A percentile compares a stretch with the other conserved stretches of the same genome.
These are phyloP conservation scores for Electrona antarctica DNA, from an alignment of 2,113 vertebrate genomes.

Conservation along the genomic window DNA sequence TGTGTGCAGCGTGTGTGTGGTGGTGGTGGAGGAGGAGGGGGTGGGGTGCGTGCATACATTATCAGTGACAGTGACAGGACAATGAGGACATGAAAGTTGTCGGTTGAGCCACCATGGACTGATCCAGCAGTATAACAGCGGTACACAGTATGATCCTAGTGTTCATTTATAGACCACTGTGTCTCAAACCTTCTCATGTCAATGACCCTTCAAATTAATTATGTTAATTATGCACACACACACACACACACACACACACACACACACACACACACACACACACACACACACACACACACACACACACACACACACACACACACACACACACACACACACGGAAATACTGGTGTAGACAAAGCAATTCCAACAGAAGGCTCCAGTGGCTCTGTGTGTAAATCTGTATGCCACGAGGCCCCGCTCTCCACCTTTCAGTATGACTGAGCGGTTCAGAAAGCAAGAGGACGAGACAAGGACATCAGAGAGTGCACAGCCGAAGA, in stretches of 20 bases:
- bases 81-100: conserved; percentile 38
- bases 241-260: too few relatives aligned
- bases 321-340: too few relatives aligned
- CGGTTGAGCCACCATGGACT: conserved; percentile 47
- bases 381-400: conserved; percentile 41
- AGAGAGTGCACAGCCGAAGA: too few relatives aligned
- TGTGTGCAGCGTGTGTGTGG: conserved; percentile 8
- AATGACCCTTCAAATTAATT: too few relatives aligned
- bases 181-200: too few relatives aligned
- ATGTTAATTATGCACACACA: too few relatives aligned
- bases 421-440: conserved; percentile 31
- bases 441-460: conserved; percentile 48
- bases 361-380: conserved; percentile 18
- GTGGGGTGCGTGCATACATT: background rate
- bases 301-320: too few relatives aligned
- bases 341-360: too few relatives aligned
- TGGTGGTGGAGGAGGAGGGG: too few relatives aligned
- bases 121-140: conserved; percentile 19
- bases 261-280: too few relatives aligned
- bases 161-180: too few relatives aligned
- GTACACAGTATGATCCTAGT: conserved; percentile 13
- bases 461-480: conserved; percentile 62
- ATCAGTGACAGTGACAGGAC: conserved; percentile 52
- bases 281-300: too few relatives aligned
- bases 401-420: conserved; percentile 56